Conservation (phyloP, 1,140 invertebrate species). For the Drosophila cardini region DNA sequence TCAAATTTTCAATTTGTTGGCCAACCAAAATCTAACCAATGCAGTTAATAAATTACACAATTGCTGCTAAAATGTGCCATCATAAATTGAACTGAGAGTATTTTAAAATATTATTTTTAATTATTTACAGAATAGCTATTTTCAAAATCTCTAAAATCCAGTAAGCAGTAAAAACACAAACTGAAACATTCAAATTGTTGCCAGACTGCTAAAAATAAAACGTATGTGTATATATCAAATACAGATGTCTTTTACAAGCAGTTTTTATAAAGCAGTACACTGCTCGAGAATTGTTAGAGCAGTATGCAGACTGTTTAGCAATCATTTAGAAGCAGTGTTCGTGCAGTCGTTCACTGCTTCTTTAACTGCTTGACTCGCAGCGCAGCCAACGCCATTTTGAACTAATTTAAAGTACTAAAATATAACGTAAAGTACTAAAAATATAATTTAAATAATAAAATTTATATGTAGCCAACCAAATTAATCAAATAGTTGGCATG, state of each 20-base stretch:
- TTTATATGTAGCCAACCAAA: too few species aligned
- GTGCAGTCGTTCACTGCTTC: neutral
- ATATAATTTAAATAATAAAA: neutral
- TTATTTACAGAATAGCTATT: too few species aligned
- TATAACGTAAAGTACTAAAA: neutral
- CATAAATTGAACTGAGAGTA: too few species aligned
- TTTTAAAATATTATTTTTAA: too few species aligned
- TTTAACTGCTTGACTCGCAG: neutral
- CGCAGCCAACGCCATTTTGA: constrained; percentile 33
- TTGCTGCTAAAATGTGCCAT: too few species aligned
- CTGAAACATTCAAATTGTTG: neutral
- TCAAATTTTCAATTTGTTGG: too few species aligned
- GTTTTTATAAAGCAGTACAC: neutral
- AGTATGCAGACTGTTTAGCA: neutral
- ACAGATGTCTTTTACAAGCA: neutral
- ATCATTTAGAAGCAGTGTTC: neutral
- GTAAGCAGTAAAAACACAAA: too few species aligned
- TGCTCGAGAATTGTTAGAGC: neutral
- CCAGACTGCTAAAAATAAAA: constrained; percentile 16
- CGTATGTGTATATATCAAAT: neutral
- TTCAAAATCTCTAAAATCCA: too few species aligned
- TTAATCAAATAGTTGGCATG: too few species aligned
- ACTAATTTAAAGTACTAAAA: neutral
- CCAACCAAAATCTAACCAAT: too few species aligned
- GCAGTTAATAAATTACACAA: too few species aligned